These are phyloP conservation scores for Chromis chromis DNA, from an alignment of 2,797 vertebrate species.

Conservation along the genomic window DNA sequence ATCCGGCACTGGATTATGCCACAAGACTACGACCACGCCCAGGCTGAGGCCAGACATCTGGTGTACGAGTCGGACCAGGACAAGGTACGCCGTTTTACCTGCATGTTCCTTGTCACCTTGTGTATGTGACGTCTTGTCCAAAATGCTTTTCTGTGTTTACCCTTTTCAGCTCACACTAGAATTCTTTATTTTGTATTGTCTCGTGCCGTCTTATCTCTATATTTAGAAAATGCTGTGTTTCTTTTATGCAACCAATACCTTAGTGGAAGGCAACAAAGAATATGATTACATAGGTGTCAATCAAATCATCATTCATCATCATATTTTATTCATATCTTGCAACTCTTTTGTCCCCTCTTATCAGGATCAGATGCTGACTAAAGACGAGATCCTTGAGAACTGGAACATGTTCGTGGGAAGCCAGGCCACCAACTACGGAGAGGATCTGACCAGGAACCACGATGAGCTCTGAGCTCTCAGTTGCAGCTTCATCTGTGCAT, in stretches of 20 bases:
- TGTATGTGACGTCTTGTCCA: background rate
- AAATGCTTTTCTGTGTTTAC: too few relatives aligned
- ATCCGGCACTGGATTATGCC: slow-evolving; percentile 98
- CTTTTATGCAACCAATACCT: background rate
- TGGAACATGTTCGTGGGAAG: slow-evolving; percentile 99
- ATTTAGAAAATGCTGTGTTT: too few relatives aligned
- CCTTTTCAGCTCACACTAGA: too few relatives aligned
- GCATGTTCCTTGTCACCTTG: background rate
- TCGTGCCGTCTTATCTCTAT: too few relatives aligned
- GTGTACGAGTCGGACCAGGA: slow-evolving; percentile 95
- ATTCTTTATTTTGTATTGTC: too few relatives aligned
- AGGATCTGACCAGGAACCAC: slow-evolving; percentile 95
- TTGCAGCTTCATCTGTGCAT: background rate
- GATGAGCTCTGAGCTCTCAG: slow-evolving; percentile 90
- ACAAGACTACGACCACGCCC: slow-evolving; percentile 96
- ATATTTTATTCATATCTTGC: background rate
- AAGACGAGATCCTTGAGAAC: slow-evolving; percentile 95
- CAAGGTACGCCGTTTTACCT: slow-evolving; percentile 84
- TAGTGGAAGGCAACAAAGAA: too few relatives aligned
- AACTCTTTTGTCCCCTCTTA: background rate
- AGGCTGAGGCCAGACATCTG: slow-evolving; percentile 95
- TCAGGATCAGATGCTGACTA: slow-evolving; percentile 94
- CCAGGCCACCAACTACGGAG: slow-evolving; percentile 98
- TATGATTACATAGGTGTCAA: too few relatives aligned
- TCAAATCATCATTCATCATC: too few relatives aligned